Evolutionary conservation across 2,797 vertebrate genomes (phyloP).

Genomic region (Micropoecilia bifurca): DNA sequence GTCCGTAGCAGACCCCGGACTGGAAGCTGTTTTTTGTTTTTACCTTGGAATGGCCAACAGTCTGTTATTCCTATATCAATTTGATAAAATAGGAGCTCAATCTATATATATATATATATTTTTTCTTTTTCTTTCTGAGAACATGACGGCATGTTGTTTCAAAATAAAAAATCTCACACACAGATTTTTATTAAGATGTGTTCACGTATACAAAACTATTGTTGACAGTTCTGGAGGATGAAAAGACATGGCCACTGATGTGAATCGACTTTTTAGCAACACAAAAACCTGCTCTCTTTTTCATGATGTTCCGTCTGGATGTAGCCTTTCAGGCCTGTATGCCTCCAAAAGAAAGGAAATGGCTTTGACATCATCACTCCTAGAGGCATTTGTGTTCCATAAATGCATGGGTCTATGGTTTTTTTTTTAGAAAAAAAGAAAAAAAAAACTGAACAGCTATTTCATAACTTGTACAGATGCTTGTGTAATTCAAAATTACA

Average conservation of each 20-base stretch:
- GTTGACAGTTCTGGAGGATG: constrained; percentile 26
- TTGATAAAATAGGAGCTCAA: no score
- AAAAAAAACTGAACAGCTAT: background rate
- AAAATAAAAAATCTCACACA: constrained; percentile 18
- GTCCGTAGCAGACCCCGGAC: no score
- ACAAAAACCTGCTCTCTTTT: constrained; percentile 25
- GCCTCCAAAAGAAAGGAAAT: constrained; percentile 32
- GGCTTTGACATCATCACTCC: constrained; percentile 24
- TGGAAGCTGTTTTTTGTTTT: no score
- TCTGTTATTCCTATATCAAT: no score
- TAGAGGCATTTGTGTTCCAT: constrained; percentile 14
- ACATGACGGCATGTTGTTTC: background rate
- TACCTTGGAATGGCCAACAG: no score
- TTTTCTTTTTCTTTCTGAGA: background rate
- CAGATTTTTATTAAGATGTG: constrained; percentile 27
- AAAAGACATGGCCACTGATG: constrained; percentile 39
- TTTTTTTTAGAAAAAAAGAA: background rate
- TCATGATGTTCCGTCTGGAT: constrained; percentile 24
- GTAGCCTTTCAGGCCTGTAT: constrained; percentile 27
- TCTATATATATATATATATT: no score
- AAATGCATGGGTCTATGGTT: constrained; percentile 14
- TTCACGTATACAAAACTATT: constrained; percentile 20
- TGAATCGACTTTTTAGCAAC: constrained; percentile 26
- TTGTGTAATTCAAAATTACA: background rate
- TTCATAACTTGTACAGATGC: constrained; percentile 16